Evolutionary conservation across 1,140 invertebrate species (phyloP).

Genomic region (Lamellibrachia luymesi): DNA sequence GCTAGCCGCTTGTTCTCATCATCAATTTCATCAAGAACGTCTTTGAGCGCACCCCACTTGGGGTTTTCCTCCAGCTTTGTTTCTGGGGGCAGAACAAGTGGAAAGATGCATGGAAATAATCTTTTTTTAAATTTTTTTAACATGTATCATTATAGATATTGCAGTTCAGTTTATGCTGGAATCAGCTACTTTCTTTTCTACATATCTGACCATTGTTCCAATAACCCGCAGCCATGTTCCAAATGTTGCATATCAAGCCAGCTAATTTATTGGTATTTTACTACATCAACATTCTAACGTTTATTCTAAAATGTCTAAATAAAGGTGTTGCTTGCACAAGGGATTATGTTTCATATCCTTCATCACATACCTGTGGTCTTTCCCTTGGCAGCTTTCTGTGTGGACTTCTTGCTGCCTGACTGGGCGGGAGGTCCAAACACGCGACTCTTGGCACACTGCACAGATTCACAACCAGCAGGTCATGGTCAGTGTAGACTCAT

Average conservation of each 20-base stretch:
- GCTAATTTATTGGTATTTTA: background rate
- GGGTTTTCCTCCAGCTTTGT: slow-evolving; percentile 75
- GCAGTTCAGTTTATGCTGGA: background rate
- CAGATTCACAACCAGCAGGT: background rate
- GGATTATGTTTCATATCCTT: background rate
- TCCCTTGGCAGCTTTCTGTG: slow-evolving; percentile 5
- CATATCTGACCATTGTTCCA: background rate
- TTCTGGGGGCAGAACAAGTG: background rate
- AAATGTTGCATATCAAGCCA: background rate
- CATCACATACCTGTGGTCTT: background rate
- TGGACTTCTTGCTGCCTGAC: background rate
- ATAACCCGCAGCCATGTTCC: background rate
- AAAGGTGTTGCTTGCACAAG: background rate
- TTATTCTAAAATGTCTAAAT: background rate
- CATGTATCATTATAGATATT: too few species aligned
- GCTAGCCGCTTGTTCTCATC: slow-evolving; percentile 37
- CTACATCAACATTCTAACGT: background rate
- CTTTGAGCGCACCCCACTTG: slow-evolving; percentile 75
- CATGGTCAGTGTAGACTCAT: too few species aligned
- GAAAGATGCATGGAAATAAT: background rate
- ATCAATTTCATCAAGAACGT: slow-evolving; percentile 53
- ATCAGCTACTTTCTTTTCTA: background rate
- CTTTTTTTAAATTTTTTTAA: too few species aligned
- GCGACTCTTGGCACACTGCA: background rate
- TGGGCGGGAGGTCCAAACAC: background rate